phyloP scores from a whole-genome alignment of 2,888 invertebrate species.

The Limnephilus lunatus region DNA sequence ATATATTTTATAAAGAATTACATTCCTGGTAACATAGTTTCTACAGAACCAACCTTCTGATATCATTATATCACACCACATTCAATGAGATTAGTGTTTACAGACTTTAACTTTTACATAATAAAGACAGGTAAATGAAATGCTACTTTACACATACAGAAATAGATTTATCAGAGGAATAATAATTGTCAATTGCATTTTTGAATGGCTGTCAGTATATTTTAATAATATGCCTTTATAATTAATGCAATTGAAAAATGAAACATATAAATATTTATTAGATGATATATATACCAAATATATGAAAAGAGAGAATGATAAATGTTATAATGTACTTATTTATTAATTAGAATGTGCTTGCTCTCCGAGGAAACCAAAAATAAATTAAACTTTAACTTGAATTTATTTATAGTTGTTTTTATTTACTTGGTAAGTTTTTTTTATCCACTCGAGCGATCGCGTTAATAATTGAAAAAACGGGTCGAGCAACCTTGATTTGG shows the following conservation, averaged over 20 bases:
- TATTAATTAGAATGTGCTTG: not conserved
- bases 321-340: not conserved
- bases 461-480: too few species aligned
- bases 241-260: not conserved
- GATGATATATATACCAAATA: not conserved
- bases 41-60: not conserved
- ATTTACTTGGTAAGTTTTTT: not conserved
- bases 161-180: not conserved
- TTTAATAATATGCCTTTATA: slow-evolving; percentile 2
- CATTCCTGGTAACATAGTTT: not conserved
- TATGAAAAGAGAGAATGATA: not conserved
- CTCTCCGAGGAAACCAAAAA: not conserved
- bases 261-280: not conserved
- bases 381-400: not conserved
- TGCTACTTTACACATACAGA: not conserved
- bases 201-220: not conserved
- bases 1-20: not conserved
- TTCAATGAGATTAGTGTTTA: not conserved
- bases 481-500: too few species aligned
- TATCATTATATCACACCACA: not conserved
- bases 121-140: not conserved
- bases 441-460: too few species aligned
- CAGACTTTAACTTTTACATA: not conserved
- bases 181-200: not conserved
- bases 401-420: not conserved